phyloP scores from a whole-genome alignment of 2,113 vertebrate species.

The Rhipidura dahli region DNA sequence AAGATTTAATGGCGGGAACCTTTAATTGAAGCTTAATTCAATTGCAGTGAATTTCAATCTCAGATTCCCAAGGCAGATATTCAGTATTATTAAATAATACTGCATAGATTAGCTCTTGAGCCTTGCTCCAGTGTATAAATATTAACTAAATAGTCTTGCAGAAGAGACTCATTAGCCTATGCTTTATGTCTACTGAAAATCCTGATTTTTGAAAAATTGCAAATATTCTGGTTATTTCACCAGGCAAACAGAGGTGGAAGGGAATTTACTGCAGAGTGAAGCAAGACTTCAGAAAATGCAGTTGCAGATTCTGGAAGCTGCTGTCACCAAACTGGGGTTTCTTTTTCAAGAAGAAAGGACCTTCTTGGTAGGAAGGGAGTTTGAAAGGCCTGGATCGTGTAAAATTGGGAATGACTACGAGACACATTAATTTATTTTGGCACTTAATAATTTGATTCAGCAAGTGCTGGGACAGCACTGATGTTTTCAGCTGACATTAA shows the following conservation, averaged over 20 bases:
- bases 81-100: neutral
- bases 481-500: conserved; percentile 38
- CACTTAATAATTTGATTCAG: conserved; percentile 63
- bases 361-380: neutral
- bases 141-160: neutral
- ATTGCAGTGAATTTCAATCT: neutral
- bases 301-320: neutral
- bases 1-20: neutral
- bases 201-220: neutral
- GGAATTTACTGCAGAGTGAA: neutral
- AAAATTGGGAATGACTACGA: conserved; percentile 28
- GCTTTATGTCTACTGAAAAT: neutral
- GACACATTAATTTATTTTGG: conserved; percentile 50
- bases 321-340: neutral
- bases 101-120: neutral
- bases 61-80: neutral
- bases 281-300: neutral
- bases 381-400: neutral
- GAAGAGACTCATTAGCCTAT: neutral
- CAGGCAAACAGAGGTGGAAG: neutral
- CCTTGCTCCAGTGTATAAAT: neutral
- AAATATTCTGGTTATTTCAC: neutral
- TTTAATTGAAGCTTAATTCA: neutral
- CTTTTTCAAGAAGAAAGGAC: neutral
- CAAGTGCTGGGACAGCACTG: conserved; percentile 24